Conservation (phyloP, 1,140 invertebrate species). For the Drosophila azteca region DNA sequence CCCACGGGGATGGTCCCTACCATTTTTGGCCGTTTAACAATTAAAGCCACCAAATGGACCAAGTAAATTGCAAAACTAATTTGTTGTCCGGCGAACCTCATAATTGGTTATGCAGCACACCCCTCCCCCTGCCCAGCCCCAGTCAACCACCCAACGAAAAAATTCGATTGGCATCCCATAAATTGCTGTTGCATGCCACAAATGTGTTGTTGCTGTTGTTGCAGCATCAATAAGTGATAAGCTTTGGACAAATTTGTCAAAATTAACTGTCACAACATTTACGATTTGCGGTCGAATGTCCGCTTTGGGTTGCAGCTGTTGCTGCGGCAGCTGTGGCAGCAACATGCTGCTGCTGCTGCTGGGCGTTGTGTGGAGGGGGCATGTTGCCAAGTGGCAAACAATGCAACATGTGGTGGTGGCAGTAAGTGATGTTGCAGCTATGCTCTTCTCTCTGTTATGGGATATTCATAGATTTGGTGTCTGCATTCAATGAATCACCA, state of each 20-base stretch:
- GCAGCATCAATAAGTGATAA: slow-evolving; percentile 71
- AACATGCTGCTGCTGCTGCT: too few species aligned
- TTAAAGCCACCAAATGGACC: background rate
- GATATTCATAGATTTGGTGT: too few species aligned
- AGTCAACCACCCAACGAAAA: slow-evolving; percentile 1
- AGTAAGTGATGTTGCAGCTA: too few species aligned
- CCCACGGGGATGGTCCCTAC: slow-evolving; percentile 5
- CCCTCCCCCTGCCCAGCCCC: too few species aligned
- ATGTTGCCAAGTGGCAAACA: too few species aligned
- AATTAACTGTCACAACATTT: slow-evolving; percentile 72
- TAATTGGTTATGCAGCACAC: slow-evolving; percentile 67
- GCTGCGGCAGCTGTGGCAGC: slow-evolving; percentile 19
- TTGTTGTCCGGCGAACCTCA: slow-evolving; percentile 63
- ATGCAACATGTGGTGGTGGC: too few species aligned
- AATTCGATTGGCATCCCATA: slow-evolving; percentile 60
- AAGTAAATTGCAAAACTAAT: slow-evolving; percentile 48
- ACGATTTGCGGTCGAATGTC: slow-evolving; percentile 53
- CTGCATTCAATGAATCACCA: too few species aligned
- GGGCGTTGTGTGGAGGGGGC: too few species aligned
- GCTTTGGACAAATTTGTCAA: slow-evolving; percentile 74
- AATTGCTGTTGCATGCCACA: slow-evolving; percentile 18
- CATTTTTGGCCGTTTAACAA: slow-evolving; percentile 58
- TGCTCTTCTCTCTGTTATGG: too few species aligned
- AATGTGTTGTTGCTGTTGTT: slow-evolving; percentile 9
- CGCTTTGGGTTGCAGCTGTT: slow-evolving; percentile 25